Conservation (phyloP, 2,113 vertebrate species). For the Oryzias melastigma region DNA sequence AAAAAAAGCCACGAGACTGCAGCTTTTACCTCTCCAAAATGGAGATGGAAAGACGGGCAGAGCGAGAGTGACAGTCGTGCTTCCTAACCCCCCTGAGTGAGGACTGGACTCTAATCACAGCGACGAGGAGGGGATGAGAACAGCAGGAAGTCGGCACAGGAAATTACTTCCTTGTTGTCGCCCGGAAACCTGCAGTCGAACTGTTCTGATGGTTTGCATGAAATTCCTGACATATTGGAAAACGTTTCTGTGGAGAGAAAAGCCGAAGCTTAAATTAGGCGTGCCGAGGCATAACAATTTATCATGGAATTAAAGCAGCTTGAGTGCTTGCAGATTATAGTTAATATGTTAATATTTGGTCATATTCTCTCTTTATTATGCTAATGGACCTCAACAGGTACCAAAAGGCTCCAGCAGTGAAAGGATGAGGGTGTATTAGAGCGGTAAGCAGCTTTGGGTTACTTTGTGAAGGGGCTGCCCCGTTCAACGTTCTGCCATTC, state of each 20-base stretch:
- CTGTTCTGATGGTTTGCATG: slow-evolving; percentile 10
- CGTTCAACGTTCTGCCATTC: slow-evolving; percentile 1
- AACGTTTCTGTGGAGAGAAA: slow-evolving; percentile 2
- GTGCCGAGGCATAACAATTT: slow-evolving; percentile 8
- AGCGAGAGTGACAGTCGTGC: slow-evolving; percentile 8
- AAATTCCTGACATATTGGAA: not conserved
- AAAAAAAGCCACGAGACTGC: slow-evolving; percentile 1
- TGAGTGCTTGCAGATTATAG: slow-evolving; percentile 13
- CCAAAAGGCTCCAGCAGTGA: not conserved
- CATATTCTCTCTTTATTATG: slow-evolving; percentile 25
- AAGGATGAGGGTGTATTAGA: slow-evolving; percentile 21
- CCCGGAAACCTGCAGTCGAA: slow-evolving; percentile 26
- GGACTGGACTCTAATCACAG: slow-evolving; percentile 40
- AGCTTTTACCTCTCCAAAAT: slow-evolving; percentile 3
- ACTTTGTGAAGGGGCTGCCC: slow-evolving; percentile 6
- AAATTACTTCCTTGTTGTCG: slow-evolving; percentile 33
- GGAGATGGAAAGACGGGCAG: slow-evolving; percentile 16
- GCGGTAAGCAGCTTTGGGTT: slow-evolving; percentile 22
- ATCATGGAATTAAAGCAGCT: slow-evolving; percentile 23
- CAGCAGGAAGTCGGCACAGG: slow-evolving; percentile 35
- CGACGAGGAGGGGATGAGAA: slow-evolving; percentile 43
- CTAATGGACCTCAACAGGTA: slow-evolving; percentile 19
- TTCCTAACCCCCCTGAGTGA: not conserved
- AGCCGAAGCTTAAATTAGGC: slow-evolving; percentile 6
- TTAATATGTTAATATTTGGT: slow-evolving; percentile 28